A percentile compares a stretch with the other conserved stretches of the same genome.
These are phyloP conservation scores for Hestina assimilis DNA, from an alignment of 1,140 invertebrate species.

Conservation along the genomic window DNA sequence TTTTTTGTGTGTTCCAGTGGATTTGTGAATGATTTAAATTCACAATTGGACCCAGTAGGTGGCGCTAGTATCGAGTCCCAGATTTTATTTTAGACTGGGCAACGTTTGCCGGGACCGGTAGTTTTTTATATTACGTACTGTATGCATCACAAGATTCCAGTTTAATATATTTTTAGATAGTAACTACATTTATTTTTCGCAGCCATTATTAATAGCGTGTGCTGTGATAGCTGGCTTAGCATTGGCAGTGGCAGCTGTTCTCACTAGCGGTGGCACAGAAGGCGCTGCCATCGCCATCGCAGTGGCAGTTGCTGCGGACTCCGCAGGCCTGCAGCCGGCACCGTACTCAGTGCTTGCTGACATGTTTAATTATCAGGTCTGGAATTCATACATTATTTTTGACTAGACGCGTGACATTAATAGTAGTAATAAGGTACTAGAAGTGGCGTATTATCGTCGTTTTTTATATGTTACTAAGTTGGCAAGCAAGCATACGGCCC, in stretches of 20 bases:
- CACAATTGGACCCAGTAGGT: too few species aligned
- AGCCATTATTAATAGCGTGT: neutral
- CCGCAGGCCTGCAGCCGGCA: conserved; percentile 49
- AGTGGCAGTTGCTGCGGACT: conserved; percentile 43
- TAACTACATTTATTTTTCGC: neutral
- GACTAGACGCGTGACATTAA: too few species aligned
- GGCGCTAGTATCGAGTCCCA: too few species aligned
- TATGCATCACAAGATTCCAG: neutral
- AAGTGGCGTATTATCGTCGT: too few species aligned
- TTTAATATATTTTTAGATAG: neutral
- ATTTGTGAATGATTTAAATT: too few species aligned
- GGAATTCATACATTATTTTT: neutral
- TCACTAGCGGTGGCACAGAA: conserved; percentile 23
- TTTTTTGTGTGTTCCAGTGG: too few species aligned
- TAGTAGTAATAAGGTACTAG: too few species aligned
- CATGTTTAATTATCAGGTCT: conserved; percentile 53
- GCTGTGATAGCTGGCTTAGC: conserved; percentile 1
- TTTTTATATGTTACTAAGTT: too few species aligned
- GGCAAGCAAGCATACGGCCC: too few species aligned
- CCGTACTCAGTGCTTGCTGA: conserved; percentile 55
- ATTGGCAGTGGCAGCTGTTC: conserved; percentile 34
- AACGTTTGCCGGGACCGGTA: too few species aligned
- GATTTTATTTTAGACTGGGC: too few species aligned
- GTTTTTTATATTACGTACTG: too few species aligned
- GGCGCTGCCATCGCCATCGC: conserved; percentile 29